phyloP scores from a whole-genome alignment of 2,888 invertebrate species.

The Chloromyia formosa region DNA sequence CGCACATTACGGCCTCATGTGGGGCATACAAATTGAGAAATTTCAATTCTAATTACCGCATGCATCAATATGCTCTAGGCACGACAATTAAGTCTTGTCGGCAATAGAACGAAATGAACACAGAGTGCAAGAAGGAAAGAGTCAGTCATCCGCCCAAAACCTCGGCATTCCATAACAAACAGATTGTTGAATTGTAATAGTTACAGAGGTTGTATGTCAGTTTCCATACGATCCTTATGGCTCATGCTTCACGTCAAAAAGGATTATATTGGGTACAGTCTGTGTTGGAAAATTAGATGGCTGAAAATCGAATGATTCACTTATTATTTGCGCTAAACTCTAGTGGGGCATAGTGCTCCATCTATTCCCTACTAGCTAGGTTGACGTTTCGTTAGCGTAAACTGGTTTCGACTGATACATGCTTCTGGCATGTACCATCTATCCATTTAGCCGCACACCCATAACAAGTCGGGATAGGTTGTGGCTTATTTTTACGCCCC shows the following conservation, averaged over 20 bases:
- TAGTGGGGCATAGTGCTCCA: too few species aligned
- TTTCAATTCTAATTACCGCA: conserved; percentile 50
- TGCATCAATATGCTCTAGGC: conserved; percentile 50
- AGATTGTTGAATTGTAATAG: conserved; percentile 44
- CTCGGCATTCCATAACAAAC: conserved; percentile 39
- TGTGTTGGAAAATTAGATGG: too few species aligned
- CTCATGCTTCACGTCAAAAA: conserved; percentile 26
- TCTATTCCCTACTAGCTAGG: too few species aligned
- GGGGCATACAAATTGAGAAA: conserved; percentile 50
- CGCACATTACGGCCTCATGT: conserved; percentile 42
- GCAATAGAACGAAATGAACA: conserved; percentile 46
- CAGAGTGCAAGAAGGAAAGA: neutral
- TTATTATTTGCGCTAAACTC: too few species aligned
- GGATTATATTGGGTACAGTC: neutral
- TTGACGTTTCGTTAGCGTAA: too few species aligned
- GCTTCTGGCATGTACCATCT: too few species aligned
- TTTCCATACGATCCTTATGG: conserved; percentile 24
- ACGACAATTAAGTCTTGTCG: conserved; percentile 49
- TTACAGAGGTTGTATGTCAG: conserved; percentile 33
- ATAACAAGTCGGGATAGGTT: too few species aligned
- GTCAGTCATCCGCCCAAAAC: conserved; percentile 17
- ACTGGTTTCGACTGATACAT: too few species aligned
- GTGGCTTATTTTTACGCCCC: too few species aligned
- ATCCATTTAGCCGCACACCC: too few species aligned
- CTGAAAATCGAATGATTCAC: too few species aligned